phyloP scores from a whole-genome alignment of 2,113 vertebrate genomes.

The Microtus montanus region DNA sequence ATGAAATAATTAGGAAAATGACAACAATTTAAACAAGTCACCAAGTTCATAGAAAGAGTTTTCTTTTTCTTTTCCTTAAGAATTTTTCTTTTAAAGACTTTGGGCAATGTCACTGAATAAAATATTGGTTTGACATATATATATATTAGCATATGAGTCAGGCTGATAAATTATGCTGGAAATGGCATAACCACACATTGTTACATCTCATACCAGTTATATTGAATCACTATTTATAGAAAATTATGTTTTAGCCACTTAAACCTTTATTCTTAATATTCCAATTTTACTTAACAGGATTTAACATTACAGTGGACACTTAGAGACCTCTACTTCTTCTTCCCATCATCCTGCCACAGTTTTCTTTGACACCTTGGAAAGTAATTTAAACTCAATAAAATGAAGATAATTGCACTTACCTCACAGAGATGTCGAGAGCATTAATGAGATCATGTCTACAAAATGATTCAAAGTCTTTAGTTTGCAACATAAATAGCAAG shows the following conservation, averaged over 20 bases:
- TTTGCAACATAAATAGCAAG: constrained; percentile 80
- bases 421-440: constrained; percentile 67
- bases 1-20: constrained; percentile 12
- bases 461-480: constrained; percentile 78
- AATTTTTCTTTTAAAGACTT: constrained; percentile 38
- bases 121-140: constrained; percentile 65
- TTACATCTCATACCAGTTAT: constrained; percentile 37
- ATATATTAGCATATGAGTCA: constrained; percentile 65
- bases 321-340: constrained; percentile 57
- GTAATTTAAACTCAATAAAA: constrained; percentile 82
- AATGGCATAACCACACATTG: constrained; percentile 61
- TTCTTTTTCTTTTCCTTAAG: constrained; percentile 4
- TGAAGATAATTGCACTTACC: constrained; percentile 80
- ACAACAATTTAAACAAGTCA: constrained; percentile 21
- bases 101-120: constrained; percentile 44
- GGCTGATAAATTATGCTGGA: constrained; percentile 67
- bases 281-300: constrained; percentile 60
- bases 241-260: constrained; percentile 64
- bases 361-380: constrained; percentile 81
- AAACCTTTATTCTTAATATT: constrained; percentile 60
- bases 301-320: constrained; percentile 73
- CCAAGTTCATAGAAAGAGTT: constrained; percentile 33
- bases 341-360: constrained; percentile 55
- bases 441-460: constrained; percentile 82
- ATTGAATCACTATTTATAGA: constrained; percentile 66